A percentile compares a stretch with the other conserved stretches of the same genome.
Conservation (phyloP, 2,888 invertebrate species). For the Beris chalybata region DNA sequence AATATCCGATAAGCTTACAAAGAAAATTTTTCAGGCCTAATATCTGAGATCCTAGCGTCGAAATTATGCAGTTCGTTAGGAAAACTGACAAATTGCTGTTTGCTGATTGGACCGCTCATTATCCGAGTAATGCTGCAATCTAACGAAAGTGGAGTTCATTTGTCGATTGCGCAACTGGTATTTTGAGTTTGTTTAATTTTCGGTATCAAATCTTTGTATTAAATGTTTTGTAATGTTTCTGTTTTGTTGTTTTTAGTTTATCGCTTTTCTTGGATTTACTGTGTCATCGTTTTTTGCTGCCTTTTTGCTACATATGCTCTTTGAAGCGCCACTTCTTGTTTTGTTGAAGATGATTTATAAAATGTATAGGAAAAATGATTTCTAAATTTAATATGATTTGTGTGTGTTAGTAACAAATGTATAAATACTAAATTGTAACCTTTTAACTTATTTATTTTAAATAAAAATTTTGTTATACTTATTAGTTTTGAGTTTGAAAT, state of each 20-base stretch:
- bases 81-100: constrained; percentile 60
- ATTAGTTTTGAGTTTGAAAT: too few species aligned
- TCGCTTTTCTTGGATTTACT: constrained; percentile 60
- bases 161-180: constrained; percentile 58
- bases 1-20: too few species aligned
- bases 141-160: constrained; percentile 58
- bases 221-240: constrained; percentile 2
- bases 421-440: background rate
- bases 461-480: background rate
- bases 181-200: constrained; percentile 38
- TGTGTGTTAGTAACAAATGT: background rate
- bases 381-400: constrained; percentile 4
- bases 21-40: constrained; percentile 49
- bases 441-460: constrained; percentile 7
- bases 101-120: constrained; percentile 60
- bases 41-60: constrained; percentile 57
- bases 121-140: constrained; percentile 57
- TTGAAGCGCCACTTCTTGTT: constrained; percentile 65
- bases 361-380: constrained; percentile 8
- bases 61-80: constrained; percentile 59
- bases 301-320: constrained; percentile 59
- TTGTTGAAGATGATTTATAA: constrained; percentile 48
- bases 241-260: constrained; percentile 54
- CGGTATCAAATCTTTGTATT: background rate
- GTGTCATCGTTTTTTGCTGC: constrained; percentile 56